Base-by-base conservation (phyloP, 1,140 invertebrate species). In the Drosophila ambigua region DNA sequence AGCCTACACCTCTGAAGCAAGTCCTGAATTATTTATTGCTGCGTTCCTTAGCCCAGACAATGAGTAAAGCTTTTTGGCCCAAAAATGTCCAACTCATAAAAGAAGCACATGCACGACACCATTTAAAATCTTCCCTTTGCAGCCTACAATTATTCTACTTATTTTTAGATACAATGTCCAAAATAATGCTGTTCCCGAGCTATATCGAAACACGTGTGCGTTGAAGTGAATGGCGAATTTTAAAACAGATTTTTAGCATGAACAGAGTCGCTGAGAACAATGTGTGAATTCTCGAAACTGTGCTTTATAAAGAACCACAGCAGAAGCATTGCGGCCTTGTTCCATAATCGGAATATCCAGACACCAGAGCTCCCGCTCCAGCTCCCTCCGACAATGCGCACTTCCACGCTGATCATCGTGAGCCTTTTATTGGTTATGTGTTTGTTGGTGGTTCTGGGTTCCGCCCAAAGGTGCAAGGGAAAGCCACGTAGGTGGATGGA, bases 241-340 rank as follows among this genome's bases (percentile, higher is more conserved):
- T 0, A 39, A 35, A 39, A 39, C 35, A 39, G 35, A 11, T 39
- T 39, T 39, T 39, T 5, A 35, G 28, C 7, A 31, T 31, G 31
- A 31, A 31, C 31, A 31, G 31, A 8, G 11, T 48, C 20, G 16
- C 2, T 23, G 0, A 16, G n/a, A 8, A 11, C 5, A 16, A 16
- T 53, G 23, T 9, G 1, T 15, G 31, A 24, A 20, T 20, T 26
- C n/a, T 41, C 24, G 15, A 52, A 41, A 26, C 2, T 11, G 24
- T 8, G n/a, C 45, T 15, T 50, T 66, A 66, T 50, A 65, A 65
- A 64, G 63, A 31, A n/a, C 59, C n/a, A 7, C 24, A 64, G 15
- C 44, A 31, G 24, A 50, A 24, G 11, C 11, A 39, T 41, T 64
- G 8, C 20, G 45, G 5, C 15, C 16, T 39, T 28, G 63, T 31